Evolutionary conservation across 1,140 invertebrate genomes (phyloP), one percentile per base, ranked within the genome.

Genomic region (Drosophila kohkoa): DNA sequence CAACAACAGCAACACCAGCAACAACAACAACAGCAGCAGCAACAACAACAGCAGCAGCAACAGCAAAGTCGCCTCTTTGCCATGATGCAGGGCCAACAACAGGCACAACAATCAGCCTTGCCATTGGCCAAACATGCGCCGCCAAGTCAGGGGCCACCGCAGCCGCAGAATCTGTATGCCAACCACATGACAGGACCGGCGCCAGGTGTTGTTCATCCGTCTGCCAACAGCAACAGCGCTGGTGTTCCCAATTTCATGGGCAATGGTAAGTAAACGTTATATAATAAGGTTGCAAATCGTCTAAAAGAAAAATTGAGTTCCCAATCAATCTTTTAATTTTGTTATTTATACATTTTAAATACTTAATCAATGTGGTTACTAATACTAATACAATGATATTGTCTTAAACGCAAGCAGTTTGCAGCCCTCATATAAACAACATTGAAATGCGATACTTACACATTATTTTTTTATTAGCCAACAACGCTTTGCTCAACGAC

Each of bases 41-140:
- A 72, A 3, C 69, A 71, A 0, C 67, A 76, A 1, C 73, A 71
- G 5, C 72, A 81, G 0, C 79, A 77, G 5, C 77, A 76, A 0
- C 76, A 75, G 1, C 67, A 89, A n/a, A 89, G 86, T 28, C 78
- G 86, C 1, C 75, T 90, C 0, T 89, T 89, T 60, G 76, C 68
- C 25, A 89, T 89, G 79, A 88, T 88, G 85, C 86, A 90, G 74
- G 48, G 72, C 7, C 88, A 90, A 11, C 87, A 86, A 11, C 87
- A 86, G n/a, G 75, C 81, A 6, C 73, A 75, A 10, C 68, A 73
- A 38, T 54, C 70, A 7, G 58, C 74, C 0, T 13, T 57, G 45
- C 67, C 67, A 7, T 35, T 28, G 69, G 59, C 35, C 11, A 73
- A 75, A 8, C 63, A 67, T 62, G 48, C 32, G 2, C 46, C 59